Percentiles rank a stretch among this genome's conserved stretches.
These are phyloP conservation scores for Eulimnadia texana DNA, from an alignment of 1,140 invertebrate species.

Conservation along the genomic window DNA sequence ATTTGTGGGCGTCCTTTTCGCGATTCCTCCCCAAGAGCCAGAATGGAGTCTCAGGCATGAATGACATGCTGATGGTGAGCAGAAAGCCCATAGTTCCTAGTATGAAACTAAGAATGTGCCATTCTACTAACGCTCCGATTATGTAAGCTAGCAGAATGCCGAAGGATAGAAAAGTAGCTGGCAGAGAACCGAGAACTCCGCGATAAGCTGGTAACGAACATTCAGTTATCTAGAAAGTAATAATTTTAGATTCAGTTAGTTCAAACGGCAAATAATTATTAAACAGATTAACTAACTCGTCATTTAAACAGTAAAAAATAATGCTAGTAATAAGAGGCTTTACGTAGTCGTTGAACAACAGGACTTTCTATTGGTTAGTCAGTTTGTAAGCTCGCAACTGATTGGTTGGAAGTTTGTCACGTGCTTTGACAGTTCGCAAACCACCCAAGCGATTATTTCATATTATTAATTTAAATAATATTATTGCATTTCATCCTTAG, in stretches of 20 bases:
- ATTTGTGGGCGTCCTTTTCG: slow-evolving; percentile 51
- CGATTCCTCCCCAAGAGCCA: slow-evolving; percentile 7
- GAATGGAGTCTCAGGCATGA: slow-evolving; percentile 5
- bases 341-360: too few relatives aligned
- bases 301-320: too few relatives aligned
- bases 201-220: slow-evolving; percentile 2
- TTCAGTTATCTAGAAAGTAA: slow-evolving; percentile 4
- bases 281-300: too few relatives aligned
- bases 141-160: slow-evolving; percentile 11
- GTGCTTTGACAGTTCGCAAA: too few relatives aligned
- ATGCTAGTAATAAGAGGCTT: too few relatives aligned
- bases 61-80: not conserved
- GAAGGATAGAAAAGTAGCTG: not conserved
- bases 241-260: not conserved
- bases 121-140: slow-evolving; percentile 11
- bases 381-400: too few relatives aligned
- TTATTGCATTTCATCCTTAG: too few relatives aligned
- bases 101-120: slow-evolving; percentile 7
- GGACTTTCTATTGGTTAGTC: too few relatives aligned
- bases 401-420: too few relatives aligned
- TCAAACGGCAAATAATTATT: too few relatives aligned
- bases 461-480: too few relatives aligned
- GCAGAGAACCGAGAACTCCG: slow-evolving; percentile 7
- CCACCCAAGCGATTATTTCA: too few relatives aligned
- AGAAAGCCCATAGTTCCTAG: not conserved